Evolutionary conservation across 2,797 vertebrate species (phyloP).

Genomic region (Oreochromis grahami): DNA sequence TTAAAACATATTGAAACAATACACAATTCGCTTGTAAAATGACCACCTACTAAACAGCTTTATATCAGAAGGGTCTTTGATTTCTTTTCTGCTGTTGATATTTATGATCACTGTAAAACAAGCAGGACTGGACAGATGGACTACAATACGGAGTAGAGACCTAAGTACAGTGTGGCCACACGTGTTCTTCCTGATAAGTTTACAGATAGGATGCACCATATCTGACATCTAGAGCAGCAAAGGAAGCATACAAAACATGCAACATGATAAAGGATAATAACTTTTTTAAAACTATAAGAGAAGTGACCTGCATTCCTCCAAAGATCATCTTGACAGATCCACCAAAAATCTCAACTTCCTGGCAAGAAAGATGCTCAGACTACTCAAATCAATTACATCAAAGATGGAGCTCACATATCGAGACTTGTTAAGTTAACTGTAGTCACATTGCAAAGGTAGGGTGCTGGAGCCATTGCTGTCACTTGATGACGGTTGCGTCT

Average conservation of each 20-base stretch:
- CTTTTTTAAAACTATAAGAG: constrained; percentile 20
- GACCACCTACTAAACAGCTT: constrained; percentile 29
- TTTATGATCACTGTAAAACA: constrained; percentile 45
- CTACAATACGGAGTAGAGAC: background rate
- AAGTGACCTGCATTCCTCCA: constrained; percentile 49
- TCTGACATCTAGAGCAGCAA: background rate
- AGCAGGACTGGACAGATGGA: constrained; percentile 30
- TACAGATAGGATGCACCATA: background rate
- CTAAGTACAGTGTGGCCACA: background rate
- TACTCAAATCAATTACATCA: constrained; percentile 69
- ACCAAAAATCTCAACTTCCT: constrained; percentile 42
- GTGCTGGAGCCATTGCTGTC: constrained; percentile 68
- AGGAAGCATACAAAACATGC: background rate
- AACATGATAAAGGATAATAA: constrained; percentile 7
- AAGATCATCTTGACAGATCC: constrained; percentile 57
- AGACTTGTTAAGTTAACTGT: constrained; percentile 78
- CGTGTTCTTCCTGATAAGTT: background rate
- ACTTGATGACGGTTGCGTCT: constrained; percentile 51
- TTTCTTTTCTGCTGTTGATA: constrained; percentile 42
- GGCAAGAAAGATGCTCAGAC: constrained; percentile 49
- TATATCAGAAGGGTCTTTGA: constrained; percentile 41
- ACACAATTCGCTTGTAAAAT: constrained; percentile 6
- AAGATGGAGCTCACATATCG: constrained; percentile 64
- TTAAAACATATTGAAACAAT: constrained; percentile 21
- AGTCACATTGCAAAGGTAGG: constrained; percentile 65